Evolutionary conservation across 1,140 invertebrate genomes (phyloP), one percentile per base, ranked within the genome.

Genomic region (Pseudomyrmex gracilis): DNA sequence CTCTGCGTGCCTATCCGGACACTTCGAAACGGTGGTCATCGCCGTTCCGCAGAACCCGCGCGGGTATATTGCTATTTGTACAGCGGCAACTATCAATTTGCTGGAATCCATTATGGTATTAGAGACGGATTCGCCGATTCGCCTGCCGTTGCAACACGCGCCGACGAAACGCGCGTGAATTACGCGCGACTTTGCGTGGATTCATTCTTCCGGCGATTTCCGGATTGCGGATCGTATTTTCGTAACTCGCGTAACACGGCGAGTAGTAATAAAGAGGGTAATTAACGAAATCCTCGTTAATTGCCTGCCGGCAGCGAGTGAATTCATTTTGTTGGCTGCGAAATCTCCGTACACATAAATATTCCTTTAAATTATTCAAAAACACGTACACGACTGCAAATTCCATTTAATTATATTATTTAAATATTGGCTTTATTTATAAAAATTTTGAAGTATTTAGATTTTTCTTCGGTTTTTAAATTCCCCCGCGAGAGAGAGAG

Each of bases 51-150:
- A 47, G 77, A 49, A 45, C 20, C 63, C 73, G 78, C 67, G 78
- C 67, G 73, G 83, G 87, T 85, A 85, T 90, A 87, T 88, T 84
- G 84, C 85, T 92, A 91, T 91, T 91, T 91, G 89, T 84, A 89
- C 88, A 89, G 84, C 68, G 82, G 84, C 73, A 82, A 87, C 86
- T 91, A 92, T 91, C 90, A 91, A 92, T 92, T 90, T 92, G 85
- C 84, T 86, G 85, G 74, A 87, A 90, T 92, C 88, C 85, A 90
- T 91, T 92, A 90, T 64, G 73, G 88, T 82, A 90, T 91, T 91
- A 91, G 70, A 74, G 74, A 61, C 84, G 77, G 87, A 82, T 88
- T 89, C 84, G 73, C 17, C 60, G 76, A 90, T 85, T 91, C 47
- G 60, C 45, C 55, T 68, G 49, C n/a, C 34, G 4, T 70, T 73